phyloP scores from a whole-genome alignment of 2,888 invertebrate species.

The Oscheius sp. region DNA sequence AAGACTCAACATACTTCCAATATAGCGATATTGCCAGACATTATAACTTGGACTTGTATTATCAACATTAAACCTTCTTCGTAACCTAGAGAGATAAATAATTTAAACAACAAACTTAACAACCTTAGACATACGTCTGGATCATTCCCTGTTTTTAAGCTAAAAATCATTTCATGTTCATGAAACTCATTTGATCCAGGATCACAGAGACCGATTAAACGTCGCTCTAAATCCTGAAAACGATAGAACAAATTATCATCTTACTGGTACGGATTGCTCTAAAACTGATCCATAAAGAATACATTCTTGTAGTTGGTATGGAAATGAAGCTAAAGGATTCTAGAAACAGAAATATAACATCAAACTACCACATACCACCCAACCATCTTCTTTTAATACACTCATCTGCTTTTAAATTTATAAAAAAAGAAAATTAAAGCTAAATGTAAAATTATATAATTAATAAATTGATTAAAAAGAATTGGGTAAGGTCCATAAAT shows the following conservation, averaged over 20 bases:
- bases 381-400: too few relatives aligned
- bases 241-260: neutral
- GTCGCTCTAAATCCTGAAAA: conserved; percentile 45
- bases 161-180: conserved; percentile 58
- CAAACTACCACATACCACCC: too few relatives aligned
- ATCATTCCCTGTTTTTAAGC: conserved; percentile 38
- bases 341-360: too few relatives aligned
- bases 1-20: conserved; percentile 37
- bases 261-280: conserved; percentile 34
- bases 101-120: neutral
- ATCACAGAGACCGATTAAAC: conserved; percentile 53
- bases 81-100: conserved; percentile 35
- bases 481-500: too few relatives aligned
- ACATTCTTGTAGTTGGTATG: conserved; percentile 50
- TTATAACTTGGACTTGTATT: conserved; percentile 32
- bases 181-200: conserved; percentile 50
- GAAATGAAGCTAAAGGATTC: neutral
- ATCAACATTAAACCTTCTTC: conserved; percentile 50
- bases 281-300: conserved; percentile 48
- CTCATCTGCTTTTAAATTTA: too few relatives aligned
- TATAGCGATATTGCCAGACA: conserved; percentile 50
- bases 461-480: too few relatives aligned
- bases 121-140: conserved; percentile 52
- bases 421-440: too few relatives aligned
- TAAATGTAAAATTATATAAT: too few relatives aligned